Conservation (phyloP, 30 jellyfish, hydroid and myxozoan species). For the Chrysaora quinquecirrha region DNA sequence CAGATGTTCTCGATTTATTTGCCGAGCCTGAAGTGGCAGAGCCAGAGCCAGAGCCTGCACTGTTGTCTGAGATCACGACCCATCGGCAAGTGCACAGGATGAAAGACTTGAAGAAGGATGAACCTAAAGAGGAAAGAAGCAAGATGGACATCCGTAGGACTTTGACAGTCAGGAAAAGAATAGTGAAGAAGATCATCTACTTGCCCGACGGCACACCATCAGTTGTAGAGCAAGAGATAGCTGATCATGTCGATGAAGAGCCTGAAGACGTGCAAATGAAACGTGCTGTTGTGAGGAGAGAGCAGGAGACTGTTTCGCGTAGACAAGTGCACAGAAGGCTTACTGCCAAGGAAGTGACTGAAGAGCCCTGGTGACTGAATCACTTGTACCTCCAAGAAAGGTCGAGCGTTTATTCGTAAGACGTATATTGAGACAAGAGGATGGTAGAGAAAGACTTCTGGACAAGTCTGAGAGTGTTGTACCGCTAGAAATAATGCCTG, state of each 20-base stretch:
- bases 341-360: background rate
- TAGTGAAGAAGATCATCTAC: slow-evolving; percentile 20
- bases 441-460: slow-evolving; percentile 51
- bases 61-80: slow-evolving; percentile 13
- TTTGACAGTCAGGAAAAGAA: slow-evolving; percentile 1
- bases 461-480: background rate
- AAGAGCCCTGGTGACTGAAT: background rate
- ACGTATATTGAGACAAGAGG: slow-evolving; percentile 47
- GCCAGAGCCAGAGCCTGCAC: slow-evolving; percentile 41
- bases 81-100: slow-evolving; percentile 54
- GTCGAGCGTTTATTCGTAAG: slow-evolving; percentile 34
- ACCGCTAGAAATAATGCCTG: background rate
- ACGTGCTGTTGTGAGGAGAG: slow-evolving; percentile 4
- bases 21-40: background rate
- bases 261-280: background rate
- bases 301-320: slow-evolving; percentile 26
- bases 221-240: slow-evolving; percentile 16
- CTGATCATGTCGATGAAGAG: background rate
- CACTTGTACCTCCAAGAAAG: background rate
- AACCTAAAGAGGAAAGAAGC: background rate
- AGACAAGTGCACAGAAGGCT: slow-evolving; percentile 23
- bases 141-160: slow-evolving; percentile 9
- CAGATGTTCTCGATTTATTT: background rate
- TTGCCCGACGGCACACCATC: slow-evolving; percentile 55
- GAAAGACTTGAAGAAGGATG: slow-evolving; percentile 2